phyloP scores from a whole-genome alignment of 2,888 invertebrate genomes.

The Pristionchus exspectatus region DNA sequence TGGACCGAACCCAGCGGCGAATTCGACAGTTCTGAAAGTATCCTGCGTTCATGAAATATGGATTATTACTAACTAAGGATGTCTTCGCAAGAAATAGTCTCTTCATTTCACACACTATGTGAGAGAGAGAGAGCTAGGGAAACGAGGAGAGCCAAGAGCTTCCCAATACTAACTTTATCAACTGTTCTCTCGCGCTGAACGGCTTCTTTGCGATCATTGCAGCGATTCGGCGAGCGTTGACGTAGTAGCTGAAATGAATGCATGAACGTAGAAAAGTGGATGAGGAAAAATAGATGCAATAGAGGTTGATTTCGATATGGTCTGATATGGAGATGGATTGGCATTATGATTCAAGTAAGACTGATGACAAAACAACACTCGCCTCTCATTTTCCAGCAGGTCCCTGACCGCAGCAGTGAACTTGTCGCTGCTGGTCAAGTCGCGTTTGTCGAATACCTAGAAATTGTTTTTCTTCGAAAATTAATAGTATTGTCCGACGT shows the following conservation, averaged over 20 bases:
- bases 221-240: slow-evolving; percentile 10
- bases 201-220: slow-evolving; percentile 14
- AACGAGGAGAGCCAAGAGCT: background rate
- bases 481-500: too few species aligned
- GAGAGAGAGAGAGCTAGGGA: background rate
- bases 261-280: background rate
- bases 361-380: background rate
- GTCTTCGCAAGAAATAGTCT: background rate
- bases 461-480: background rate
- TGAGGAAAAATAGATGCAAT: too few species aligned
- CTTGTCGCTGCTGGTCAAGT: background rate
- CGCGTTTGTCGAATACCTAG: slow-evolving; percentile 10
- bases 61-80: background rate
- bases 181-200: background rate
- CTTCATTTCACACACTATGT: background rate
- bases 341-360: background rate
- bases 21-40: slow-evolving; percentile 56
- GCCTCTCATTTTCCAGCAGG: background rate
- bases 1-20: slow-evolving; percentile 57
- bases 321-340: too few species aligned
- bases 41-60: background rate
- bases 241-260: background rate
- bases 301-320: background rate
- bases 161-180: background rate
- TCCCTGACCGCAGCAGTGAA: background rate